phyloP scores from a whole-genome alignment of 2,888 invertebrate genomes.

The Cephus pygmeus region DNA sequence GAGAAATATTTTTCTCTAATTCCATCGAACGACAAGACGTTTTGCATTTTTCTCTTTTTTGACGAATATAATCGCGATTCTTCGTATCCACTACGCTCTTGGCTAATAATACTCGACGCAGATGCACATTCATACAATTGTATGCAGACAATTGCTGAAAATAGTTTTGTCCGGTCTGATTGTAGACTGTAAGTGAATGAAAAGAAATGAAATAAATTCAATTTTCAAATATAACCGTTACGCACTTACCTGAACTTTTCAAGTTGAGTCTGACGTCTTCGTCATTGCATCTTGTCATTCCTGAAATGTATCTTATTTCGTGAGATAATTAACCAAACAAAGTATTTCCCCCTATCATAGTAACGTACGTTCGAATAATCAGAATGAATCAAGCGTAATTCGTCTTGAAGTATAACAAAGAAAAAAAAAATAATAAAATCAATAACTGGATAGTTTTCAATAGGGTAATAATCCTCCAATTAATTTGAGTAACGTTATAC shows the following conservation, averaged over 20 bases:
- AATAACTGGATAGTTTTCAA: neutral
- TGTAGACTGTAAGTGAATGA: slow-evolving; percentile 43
- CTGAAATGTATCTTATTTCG: slow-evolving; percentile 22
- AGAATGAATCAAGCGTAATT: neutral
- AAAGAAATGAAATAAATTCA: neutral
- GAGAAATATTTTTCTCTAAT: slow-evolving; percentile 29
- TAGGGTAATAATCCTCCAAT: neutral
- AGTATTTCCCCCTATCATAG: neutral
- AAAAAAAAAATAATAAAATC: neutral
- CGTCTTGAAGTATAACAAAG: neutral
- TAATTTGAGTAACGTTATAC: neutral
- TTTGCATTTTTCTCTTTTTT: slow-evolving; percentile 18
- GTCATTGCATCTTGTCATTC: slow-evolving; percentile 29
- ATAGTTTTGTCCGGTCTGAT: slow-evolving; percentile 57
- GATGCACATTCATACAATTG: slow-evolving; percentile 57
- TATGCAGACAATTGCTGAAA: slow-evolving; percentile 55
- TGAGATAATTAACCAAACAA: neutral
- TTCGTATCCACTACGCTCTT: slow-evolving; percentile 54
- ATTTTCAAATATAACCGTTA: slow-evolving; percentile 4
- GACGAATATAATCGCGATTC: slow-evolving; percentile 46
- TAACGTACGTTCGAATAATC: neutral
- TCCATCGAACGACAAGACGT: slow-evolving; percentile 12
- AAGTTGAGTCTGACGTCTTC: slow-evolving; percentile 26
- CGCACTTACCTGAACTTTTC: slow-evolving; percentile 44
- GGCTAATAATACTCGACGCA: slow-evolving; percentile 56